These are phyloP conservation scores for Oreortyx pictus DNA, from an alignment of 2,797 vertebrate genomes.

Conservation along the genomic window DNA sequence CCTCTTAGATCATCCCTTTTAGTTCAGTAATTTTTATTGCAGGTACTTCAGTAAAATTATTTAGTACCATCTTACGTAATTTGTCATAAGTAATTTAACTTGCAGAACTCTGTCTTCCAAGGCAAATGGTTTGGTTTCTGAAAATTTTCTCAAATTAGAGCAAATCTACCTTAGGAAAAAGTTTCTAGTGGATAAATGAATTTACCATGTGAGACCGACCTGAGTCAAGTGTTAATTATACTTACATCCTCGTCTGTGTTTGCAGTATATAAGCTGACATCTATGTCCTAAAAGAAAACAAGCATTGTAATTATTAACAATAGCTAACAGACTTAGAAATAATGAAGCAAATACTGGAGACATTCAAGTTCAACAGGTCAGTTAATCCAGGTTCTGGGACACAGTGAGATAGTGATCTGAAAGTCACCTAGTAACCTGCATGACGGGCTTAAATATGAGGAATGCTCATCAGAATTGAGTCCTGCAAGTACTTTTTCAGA, in stretches of 20 bases:
- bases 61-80: not conserved
- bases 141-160: not conserved
- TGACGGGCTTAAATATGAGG: not conserved
- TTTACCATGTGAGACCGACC: not conserved
- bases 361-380: not conserved
- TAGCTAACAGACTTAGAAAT: not conserved
- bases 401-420: not conserved
- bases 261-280: slow-evolving; percentile 80
- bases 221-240: slow-evolving; percentile 21
- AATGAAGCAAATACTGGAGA: not conserved
- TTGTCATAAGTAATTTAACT: not conserved
- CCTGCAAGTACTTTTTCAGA: not conserved
- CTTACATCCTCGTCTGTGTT: slow-evolving; percentile 73
- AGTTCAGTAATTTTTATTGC: not conserved
- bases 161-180: not conserved
- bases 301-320: slow-evolving; percentile 15
- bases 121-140: not conserved
- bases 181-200: not conserved
- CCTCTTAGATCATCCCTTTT: not conserved
- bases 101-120: not conserved
- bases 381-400: not conserved
- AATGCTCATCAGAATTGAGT: not conserved
- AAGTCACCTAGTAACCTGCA: not conserved
- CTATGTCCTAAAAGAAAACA: slow-evolving; percentile 73
- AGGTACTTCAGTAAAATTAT: not conserved